phyloP scores from a whole-genome alignment of 2,888 invertebrate species.

The Drosophila setosimentum region DNA sequence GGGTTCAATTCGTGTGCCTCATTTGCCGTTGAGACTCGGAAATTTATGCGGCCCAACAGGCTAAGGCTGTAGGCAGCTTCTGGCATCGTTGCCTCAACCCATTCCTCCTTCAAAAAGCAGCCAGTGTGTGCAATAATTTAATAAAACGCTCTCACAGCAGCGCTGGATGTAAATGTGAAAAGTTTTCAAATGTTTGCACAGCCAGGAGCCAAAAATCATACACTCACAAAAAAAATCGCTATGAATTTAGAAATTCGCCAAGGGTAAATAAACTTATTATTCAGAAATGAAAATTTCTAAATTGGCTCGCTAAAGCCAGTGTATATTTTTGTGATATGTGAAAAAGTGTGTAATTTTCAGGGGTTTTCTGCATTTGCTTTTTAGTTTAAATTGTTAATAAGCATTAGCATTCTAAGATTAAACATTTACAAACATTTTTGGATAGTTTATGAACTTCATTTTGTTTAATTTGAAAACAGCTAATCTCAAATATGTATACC shows the following conservation, averaged over 20 bases:
- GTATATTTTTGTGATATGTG: background rate
- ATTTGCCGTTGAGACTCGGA: conserved; percentile 66
- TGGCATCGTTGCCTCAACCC: background rate
- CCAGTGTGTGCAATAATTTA: conserved; percentile 70
- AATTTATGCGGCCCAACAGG: conserved; percentile 71
- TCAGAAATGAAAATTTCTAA: background rate
- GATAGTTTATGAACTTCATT: background rate
- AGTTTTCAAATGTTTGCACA: conserved; percentile 75
- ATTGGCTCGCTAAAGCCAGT: background rate
- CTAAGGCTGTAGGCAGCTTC: conserved; percentile 45
- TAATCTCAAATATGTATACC: background rate
- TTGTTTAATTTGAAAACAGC: background rate
- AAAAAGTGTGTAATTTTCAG: background rate
- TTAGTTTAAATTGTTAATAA: no score
- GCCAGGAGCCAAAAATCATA: conserved; percentile 39
- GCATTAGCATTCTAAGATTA: background rate
- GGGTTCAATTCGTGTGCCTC: conserved; percentile 55
- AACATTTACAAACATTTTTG: background rate
- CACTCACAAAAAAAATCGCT: background rate
- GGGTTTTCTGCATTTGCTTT: background rate
- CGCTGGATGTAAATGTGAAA: conserved; percentile 79
- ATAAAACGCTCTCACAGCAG: conserved; percentile 76
- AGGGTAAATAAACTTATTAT: background rate
- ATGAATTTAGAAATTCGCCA: background rate
- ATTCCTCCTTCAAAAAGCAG: background rate